Conservation (phyloP, 2,797 vertebrate genomes). For the Melanotaenia parkinsoni region DNA sequence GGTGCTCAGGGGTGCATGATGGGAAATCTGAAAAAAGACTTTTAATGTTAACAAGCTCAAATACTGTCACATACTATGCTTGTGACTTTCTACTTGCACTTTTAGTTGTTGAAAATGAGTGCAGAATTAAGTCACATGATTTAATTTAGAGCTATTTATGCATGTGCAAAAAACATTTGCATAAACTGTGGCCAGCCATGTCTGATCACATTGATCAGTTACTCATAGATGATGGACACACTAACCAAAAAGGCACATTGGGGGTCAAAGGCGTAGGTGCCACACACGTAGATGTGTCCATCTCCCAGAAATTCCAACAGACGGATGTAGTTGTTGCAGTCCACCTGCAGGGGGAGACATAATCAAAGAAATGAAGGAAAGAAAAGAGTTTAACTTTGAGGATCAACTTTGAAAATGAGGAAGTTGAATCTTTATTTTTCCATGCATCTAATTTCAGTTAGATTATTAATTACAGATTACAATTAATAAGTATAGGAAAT, state of each 20-base stretch:
- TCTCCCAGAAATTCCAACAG: conserved; percentile 85
- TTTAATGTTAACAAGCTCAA: not conserved
- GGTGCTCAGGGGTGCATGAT: not conserved
- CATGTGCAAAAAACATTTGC: not conserved
- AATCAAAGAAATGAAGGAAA: conserved; percentile 34
- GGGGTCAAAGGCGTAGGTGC: conserved; percentile 91
- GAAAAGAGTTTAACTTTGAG: rapidly evolving
- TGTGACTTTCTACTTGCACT: not conserved
- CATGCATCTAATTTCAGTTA: not conserved
- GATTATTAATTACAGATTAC: not conserved
- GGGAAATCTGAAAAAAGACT: conserved; percentile 11
- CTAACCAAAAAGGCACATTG: conserved; percentile 89
- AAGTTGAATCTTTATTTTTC: not conserved
- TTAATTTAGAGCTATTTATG: not conserved
- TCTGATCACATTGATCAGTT: not conserved
- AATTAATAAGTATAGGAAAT: not conserved
- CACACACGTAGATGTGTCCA: conserved; percentile 87
- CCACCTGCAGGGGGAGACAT: conserved; percentile 82
- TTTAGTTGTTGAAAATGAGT: not conserved
- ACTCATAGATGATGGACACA: not conserved
- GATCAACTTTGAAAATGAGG: not conserved
- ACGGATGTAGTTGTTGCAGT: conserved; percentile 91
- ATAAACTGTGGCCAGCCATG: not conserved
- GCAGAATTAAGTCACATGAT: not conserved
- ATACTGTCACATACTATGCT: not conserved